These are phyloP conservation scores for Pristionchus japonicus DNA, from an alignment of 2,888 invertebrate genomes.

Conservation along the genomic window DNA sequence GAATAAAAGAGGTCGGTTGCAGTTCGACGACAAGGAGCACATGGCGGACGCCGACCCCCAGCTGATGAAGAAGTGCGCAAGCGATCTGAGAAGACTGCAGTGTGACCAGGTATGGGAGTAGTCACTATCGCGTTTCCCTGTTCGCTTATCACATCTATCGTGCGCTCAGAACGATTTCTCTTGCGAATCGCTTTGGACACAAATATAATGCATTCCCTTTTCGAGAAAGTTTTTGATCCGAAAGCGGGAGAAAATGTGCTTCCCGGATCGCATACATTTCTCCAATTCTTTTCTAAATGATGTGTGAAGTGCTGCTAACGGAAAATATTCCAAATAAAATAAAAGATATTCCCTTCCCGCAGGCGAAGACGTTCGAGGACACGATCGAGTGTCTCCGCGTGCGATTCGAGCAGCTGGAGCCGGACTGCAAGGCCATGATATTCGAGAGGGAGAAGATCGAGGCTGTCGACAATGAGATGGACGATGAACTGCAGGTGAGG, in stretches of 20 bases:
- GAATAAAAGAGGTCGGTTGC: slow-evolving; percentile 44
- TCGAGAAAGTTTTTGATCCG: too few species aligned
- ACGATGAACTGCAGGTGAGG: slow-evolving; percentile 68
- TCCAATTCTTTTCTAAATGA: too few species aligned
- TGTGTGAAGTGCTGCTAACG: too few species aligned
- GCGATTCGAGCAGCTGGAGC: slow-evolving; percentile 66
- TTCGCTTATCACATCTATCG: neutral
- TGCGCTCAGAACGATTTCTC: too few species aligned
- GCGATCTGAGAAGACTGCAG: slow-evolving; percentile 63
- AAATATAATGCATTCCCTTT: too few species aligned
- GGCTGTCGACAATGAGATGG: slow-evolving; percentile 75
- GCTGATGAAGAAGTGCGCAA: slow-evolving; percentile 71
- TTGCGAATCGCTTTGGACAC: too few species aligned
- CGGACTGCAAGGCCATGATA: slow-evolving; percentile 76
- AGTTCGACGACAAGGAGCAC: slow-evolving; percentile 86
- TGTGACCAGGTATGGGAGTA: slow-evolving; percentile 52
- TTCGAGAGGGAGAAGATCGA: slow-evolving; percentile 77
- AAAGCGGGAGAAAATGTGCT: too few species aligned
- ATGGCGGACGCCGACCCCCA: slow-evolving; percentile 76
- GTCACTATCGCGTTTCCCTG: slow-evolving; percentile 41
- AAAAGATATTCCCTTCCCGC: too few species aligned
- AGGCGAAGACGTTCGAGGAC: slow-evolving; percentile 63
- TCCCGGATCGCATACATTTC: too few species aligned
- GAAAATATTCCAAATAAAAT: too few species aligned
- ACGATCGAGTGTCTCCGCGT: slow-evolving; percentile 76